Conservation (phyloP, 2,888 invertebrate species). For the Amblyjoppa proteus region DNA sequence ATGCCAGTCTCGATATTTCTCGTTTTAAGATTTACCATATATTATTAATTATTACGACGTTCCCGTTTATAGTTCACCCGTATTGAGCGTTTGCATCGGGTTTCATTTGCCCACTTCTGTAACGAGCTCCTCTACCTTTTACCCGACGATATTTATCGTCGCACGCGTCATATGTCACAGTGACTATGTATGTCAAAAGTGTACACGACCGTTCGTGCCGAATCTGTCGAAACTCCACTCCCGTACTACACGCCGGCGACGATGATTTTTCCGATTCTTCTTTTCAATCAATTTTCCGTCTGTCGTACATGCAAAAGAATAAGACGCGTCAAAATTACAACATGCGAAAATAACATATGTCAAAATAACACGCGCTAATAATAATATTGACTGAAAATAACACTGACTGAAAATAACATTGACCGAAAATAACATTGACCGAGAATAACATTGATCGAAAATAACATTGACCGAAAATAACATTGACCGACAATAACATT, state of each 20-base stretch:
- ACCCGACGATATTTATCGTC: conserved; percentile 63
- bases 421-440: too few relatives aligned
- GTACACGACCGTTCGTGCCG: conserved; percentile 15
- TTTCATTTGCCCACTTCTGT: conserved; percentile 36
- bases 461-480: too few relatives aligned
- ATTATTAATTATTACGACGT: conserved; percentile 63
- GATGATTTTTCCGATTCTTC: not conserved
- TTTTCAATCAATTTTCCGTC: too few relatives aligned
- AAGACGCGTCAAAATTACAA: too few relatives aligned
- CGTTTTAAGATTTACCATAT: conserved; percentile 45
- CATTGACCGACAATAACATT: too few relatives aligned
- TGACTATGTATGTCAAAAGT: conserved; percentile 62
- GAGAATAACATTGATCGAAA: too few relatives aligned
- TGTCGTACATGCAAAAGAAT: too few relatives aligned
- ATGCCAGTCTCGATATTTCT: conserved; percentile 49
- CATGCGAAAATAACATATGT: too few relatives aligned
- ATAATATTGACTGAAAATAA: too few relatives aligned
- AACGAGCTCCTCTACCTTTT: conserved; percentile 49
- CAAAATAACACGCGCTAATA: too few relatives aligned
- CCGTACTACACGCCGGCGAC: not conserved
- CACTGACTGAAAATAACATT: too few relatives aligned
- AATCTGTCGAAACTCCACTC: conserved; percentile 33
- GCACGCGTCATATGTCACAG: conserved; percentile 64
- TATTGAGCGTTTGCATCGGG: conserved; percentile 39
- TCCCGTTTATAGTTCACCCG: conserved; percentile 53